These are phyloP conservation scores for Meloidogyne chitwoodi DNA, from an alignment of 1,140 invertebrate genomes.

Conservation along the genomic window DNA sequence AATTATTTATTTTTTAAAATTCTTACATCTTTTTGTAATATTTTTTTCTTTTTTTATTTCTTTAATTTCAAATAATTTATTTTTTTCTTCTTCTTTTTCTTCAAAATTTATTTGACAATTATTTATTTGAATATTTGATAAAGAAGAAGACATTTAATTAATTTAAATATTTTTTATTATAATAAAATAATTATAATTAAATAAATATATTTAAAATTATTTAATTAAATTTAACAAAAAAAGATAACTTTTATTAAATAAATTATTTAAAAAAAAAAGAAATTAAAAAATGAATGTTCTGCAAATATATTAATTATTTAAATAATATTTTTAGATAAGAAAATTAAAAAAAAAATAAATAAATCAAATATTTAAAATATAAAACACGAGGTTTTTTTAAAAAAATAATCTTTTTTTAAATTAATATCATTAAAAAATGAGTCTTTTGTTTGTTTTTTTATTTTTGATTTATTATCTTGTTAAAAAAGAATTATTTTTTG, in stretches of 20 bases:
- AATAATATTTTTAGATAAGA: slow-evolving; percentile 2
- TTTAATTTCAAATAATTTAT: neutral
- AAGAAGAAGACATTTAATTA: too few relatives aligned
- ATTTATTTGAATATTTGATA: neutral
- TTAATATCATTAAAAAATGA: too few relatives aligned
- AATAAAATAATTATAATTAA: neutral
- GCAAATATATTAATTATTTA: neutral
- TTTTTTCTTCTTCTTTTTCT: neutral
- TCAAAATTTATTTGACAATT: neutral
- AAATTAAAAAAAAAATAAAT: neutral
- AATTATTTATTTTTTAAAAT: neutral
- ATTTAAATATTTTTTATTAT: neutral
- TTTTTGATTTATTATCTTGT: too few relatives aligned
- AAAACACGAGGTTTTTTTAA: too few relatives aligned
- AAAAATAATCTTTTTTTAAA: too few relatives aligned
- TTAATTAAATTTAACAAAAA: neutral
- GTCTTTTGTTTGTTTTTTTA: too few relatives aligned
- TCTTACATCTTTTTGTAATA: neutral
- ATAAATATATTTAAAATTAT: neutral
- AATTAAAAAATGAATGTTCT: neutral
- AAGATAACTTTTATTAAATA: too few relatives aligned
- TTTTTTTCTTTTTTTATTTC: neutral
- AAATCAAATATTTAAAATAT: too few relatives aligned
- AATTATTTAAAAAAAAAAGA: too few relatives aligned
- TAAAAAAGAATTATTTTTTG: neutral